A percentile compares a stretch with the other conserved stretches of the same genome.
phyloP scores from a whole-genome alignment of 23 tunicate species.

The Halocynthia aurantium region DNA sequence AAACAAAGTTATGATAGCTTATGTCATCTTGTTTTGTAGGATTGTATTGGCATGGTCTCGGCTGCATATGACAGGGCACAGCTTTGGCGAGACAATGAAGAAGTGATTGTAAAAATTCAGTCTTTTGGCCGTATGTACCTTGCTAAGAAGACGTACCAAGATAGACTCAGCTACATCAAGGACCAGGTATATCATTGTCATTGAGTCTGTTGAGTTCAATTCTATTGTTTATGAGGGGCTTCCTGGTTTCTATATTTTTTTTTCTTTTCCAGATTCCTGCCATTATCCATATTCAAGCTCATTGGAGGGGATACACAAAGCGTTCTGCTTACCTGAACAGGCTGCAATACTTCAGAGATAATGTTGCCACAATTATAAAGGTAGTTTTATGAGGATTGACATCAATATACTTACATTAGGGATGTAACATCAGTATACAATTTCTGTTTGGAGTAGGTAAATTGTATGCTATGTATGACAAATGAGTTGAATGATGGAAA shows the following conservation, averaged over 20 bases:
- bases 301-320: constrained; percentile 76
- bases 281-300: constrained; percentile 63
- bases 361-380: constrained; percentile 53
- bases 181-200: constrained; percentile 53
- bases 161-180: constrained; percentile 54
- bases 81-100: constrained; percentile 80
- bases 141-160: constrained; percentile 55
- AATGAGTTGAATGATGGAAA: too few species aligned
- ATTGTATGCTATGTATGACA: too few species aligned
- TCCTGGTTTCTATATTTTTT: neutral
- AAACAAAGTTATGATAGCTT: neutral
- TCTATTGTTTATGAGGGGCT: neutral
- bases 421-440: too few species aligned
- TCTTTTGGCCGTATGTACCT: constrained; percentile 68
- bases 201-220: neutral
- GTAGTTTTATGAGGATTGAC: constrained; percentile 25
- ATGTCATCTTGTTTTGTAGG: constrained; percentile 30
- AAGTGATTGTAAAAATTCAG: constrained; percentile 71
- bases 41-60: constrained; percentile 72
- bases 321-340: constrained; percentile 59
- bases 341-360: constrained; percentile 57
- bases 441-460: too few species aligned
- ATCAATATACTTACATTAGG: too few species aligned
- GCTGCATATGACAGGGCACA: constrained; percentile 91
- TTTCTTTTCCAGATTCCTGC: constrained; percentile 70